Evolutionary conservation across 2,888 invertebrate genomes (phyloP).

Genomic region (Synanthedon vespiformis): DNA sequence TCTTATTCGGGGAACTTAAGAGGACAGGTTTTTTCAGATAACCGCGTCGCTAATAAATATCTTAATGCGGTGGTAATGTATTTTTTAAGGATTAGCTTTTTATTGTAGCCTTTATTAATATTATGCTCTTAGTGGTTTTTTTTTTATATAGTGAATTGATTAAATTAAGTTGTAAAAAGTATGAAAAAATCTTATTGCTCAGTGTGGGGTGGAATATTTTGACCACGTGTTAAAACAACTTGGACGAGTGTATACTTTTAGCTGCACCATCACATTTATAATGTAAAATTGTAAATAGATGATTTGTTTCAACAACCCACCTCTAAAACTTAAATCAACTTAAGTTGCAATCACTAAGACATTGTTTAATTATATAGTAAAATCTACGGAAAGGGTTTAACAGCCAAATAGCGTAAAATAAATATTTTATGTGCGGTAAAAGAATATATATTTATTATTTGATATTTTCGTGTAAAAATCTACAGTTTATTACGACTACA

Average conservation of each 20-base stretch:
- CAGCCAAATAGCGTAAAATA: slow-evolving; percentile 8
- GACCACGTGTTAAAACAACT: slow-evolving; percentile 13
- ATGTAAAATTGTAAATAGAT: slow-evolving; percentile 6
- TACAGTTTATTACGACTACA: slow-evolving; percentile 3
- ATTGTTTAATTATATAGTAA: slow-evolving; percentile 6
- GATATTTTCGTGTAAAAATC: slow-evolving; percentile 7
- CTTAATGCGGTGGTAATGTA: slow-evolving; percentile 32
- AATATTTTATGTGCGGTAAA: slow-evolving; percentile 10
- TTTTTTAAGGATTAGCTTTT: slow-evolving; percentile 24
- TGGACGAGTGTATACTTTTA: neutral
- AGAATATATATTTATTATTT: slow-evolving; percentile 15
- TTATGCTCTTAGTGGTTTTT: slow-evolving; percentile 20
- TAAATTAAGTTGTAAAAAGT: slow-evolving; percentile 50
- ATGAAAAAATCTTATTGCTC: slow-evolving; percentile 31
- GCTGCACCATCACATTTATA: neutral
- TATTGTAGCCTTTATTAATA: slow-evolving; percentile 43
- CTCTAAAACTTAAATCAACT: neutral
- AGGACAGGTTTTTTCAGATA: neutral
- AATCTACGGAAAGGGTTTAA: neutral
- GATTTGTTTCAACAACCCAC: neutral
- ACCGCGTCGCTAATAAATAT: neutral
- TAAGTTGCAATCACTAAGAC: slow-evolving; percentile 1
- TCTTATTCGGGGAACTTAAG: neutral
- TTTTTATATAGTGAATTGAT: slow-evolving; percentile 16
- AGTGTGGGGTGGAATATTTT: slow-evolving; percentile 18